A percentile compares a stretch with the other conserved stretches of the same genome.
Conservation (phyloP, 1,140 invertebrate species). For the Harpegnathos saltator region DNA sequence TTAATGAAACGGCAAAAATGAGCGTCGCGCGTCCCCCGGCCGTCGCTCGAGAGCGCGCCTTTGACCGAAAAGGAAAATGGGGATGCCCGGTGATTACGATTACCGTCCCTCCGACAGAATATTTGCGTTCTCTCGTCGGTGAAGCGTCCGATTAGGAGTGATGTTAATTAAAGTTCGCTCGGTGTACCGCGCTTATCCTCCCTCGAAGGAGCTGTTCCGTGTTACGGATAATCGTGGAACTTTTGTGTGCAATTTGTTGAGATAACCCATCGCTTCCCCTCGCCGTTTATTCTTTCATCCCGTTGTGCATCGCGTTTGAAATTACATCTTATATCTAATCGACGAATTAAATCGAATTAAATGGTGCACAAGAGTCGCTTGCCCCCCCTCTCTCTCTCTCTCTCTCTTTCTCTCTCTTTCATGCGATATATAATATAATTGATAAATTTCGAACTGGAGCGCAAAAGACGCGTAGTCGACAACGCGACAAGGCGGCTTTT, state of each 20-base stretch:
- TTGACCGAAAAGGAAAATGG: constrained; percentile 9
- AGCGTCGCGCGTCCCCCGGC: too few relatives aligned
- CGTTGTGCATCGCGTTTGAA: too few relatives aligned
- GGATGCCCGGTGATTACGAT: neutral
- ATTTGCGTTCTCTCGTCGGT: neutral
- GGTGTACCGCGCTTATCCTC: neutral
- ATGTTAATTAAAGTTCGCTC: constrained; percentile 18
- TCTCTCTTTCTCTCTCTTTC: too few relatives aligned
- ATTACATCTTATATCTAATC: neutral
- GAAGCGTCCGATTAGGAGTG: neutral
- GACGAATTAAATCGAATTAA: constrained; percentile 14
- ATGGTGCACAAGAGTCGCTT: neutral
- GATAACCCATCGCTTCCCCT: neutral
- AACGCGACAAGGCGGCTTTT: neutral
- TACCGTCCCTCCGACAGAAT: constrained; percentile 5
- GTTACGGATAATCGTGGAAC: neutral
- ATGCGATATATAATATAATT: too few relatives aligned
- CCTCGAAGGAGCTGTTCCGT: neutral
- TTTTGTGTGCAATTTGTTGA: too few relatives aligned
- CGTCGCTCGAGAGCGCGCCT: neutral
- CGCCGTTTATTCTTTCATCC: neutral
- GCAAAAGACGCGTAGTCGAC: neutral
- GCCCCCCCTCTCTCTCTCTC: too few relatives aligned
- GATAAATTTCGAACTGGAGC: too few relatives aligned
- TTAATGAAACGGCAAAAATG: constrained; percentile 50